A percentile compares a stretch with the other conserved stretches of the same genome.
These are phyloP conservation scores for Tauraco hartlaubi DNA, from an alignment of 2,797 vertebrate species.

Conservation along the genomic window DNA sequence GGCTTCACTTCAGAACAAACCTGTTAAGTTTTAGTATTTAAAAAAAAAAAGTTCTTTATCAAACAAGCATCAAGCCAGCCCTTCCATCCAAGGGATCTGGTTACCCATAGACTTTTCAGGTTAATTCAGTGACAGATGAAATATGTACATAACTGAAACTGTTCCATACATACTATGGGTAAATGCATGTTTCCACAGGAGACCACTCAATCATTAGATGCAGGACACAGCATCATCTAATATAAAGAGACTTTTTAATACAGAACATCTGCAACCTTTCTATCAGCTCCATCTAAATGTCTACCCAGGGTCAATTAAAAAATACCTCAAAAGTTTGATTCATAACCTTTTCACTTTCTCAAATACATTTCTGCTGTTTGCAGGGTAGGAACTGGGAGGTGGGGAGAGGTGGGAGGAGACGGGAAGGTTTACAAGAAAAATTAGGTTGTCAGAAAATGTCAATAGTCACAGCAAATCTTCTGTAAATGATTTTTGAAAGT, in stretches of 20 bases:
- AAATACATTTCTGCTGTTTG: conserved; percentile 67
- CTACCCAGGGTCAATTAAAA: conserved; percentile 72
- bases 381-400: not conserved
- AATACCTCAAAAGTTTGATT: conserved; percentile 73
- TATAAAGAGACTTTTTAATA: conserved; percentile 78
- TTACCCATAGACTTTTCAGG: conserved; percentile 58
- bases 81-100: not conserved
- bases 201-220: conserved; percentile 77
- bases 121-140: conserved; percentile 76
- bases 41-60: not conserved
- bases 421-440: conserved; percentile 16
- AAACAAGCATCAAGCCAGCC: not conserved
- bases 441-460: conserved; percentile 37
- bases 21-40: not conserved
- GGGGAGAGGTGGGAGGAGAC: not conserved
- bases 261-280: conserved; percentile 79
- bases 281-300: conserved; percentile 64
- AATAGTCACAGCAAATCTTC: conserved; percentile 47
- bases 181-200: conserved; percentile 79
- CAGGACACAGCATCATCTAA: conserved; percentile 71
- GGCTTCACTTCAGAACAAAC: not conserved
- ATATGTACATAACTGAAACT: conserved; percentile 73
- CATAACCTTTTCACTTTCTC: conserved; percentile 68
- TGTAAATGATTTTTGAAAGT: conserved; percentile 54
- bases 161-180: conserved; percentile 45